These are phyloP conservation scores for Thamnophis sirtalis DNA, from an alignment of 2,113 vertebrate species.

Conservation along the genomic window DNA sequence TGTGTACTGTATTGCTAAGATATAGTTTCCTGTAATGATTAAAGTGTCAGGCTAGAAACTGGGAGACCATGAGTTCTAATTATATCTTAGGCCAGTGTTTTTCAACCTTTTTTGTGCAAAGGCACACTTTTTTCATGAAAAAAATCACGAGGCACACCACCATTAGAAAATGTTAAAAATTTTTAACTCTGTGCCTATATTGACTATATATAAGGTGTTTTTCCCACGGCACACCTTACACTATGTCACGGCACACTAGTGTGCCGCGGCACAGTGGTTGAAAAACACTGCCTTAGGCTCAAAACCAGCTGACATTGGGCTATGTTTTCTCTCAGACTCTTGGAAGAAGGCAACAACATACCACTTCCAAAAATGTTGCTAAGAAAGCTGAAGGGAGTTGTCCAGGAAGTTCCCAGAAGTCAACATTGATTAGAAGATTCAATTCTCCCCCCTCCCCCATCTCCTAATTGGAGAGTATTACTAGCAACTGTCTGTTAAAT, in stretches of 20 bases:
- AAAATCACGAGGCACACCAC: too few species aligned
- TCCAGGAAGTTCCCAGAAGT: not conserved
- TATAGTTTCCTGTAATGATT: not conserved
- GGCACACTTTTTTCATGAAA: too few species aligned
- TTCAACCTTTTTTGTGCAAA: too few species aligned
- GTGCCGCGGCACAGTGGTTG: too few species aligned
- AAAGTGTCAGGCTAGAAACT: not conserved
- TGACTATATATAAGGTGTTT: too few species aligned
- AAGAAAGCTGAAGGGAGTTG: not conserved
- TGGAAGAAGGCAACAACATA: not conserved
- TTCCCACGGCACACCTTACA: too few species aligned
- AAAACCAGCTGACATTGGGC: not conserved
- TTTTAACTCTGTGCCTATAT: too few species aligned
- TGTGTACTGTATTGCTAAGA: not conserved
- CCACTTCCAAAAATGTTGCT: not conserved
- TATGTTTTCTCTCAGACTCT: not conserved
- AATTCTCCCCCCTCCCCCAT: not conserved
- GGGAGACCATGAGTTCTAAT: not conserved
- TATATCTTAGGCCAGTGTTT: not conserved
- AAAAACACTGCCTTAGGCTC: not conserved
- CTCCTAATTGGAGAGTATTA: not conserved
- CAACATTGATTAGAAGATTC: not conserved
- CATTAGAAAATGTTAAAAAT: too few species aligned
- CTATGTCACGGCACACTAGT: too few species aligned
- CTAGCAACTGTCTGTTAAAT: not conserved